phyloP scores from a whole-genome alignment of 2,113 vertebrate species.

The Corydoras sp. region DNA sequence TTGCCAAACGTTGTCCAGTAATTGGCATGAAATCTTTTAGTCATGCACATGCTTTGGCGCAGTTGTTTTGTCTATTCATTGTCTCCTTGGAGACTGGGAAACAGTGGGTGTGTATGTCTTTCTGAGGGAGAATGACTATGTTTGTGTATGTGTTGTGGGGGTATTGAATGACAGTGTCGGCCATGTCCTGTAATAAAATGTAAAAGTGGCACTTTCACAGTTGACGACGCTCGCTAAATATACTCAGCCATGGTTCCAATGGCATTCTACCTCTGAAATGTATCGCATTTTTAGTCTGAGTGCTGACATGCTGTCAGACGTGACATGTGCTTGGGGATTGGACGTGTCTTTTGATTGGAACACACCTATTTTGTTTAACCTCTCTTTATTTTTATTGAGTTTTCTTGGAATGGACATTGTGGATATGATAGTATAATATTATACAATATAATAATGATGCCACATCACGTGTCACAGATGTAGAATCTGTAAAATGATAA shows the following conservation, averaged over 20 bases:
- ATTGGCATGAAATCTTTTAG: no score
- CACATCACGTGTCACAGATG: not conserved
- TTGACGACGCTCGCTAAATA: conserved; percentile 66
- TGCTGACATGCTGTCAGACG: conserved; percentile 26
- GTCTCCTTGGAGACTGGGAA: conserved; percentile 35
- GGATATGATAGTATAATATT: conserved; percentile 62
- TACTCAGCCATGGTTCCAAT: conserved; percentile 45
- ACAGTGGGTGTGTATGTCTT: conserved; percentile 23
- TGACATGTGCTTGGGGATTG: conserved; percentile 36
- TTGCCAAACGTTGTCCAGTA: conserved; percentile 24
- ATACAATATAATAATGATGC: conserved; percentile 54
- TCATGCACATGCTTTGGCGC: conserved; percentile 32
- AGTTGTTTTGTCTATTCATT: conserved; percentile 37
- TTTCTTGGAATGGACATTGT: conserved; percentile 47
- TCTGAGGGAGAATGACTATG: conserved; percentile 8
- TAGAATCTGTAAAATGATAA: no score
- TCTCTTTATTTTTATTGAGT: conserved; percentile 22
- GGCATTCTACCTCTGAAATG: conserved; percentile 33
- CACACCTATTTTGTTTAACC: conserved; percentile 31
- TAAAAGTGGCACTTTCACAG: conserved; percentile 64
- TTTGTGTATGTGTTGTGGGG: conserved; percentile 34
- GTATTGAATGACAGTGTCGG: conserved; percentile 56
- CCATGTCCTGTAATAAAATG: conserved; percentile 62
- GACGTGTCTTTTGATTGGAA: conserved; percentile 41
- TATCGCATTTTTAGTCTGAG: conserved; percentile 24